Evolutionary conservation across 2,888 invertebrate genomes (phyloP).

Genomic region (Fragum whitleyi): DNA sequence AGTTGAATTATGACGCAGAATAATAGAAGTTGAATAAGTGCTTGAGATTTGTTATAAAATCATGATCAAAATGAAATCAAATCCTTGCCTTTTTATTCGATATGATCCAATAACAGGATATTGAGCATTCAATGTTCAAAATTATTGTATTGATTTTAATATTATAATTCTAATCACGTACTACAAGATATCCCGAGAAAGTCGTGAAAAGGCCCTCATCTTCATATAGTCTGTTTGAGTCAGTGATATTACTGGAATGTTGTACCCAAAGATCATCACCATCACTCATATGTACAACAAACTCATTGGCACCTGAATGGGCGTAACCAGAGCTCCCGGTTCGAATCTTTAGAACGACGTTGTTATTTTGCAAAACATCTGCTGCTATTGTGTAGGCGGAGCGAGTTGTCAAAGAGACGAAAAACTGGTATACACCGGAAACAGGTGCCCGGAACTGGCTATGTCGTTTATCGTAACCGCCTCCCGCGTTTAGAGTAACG

Average conservation of each 20-base stretch:
- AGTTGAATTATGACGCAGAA: too few relatives aligned
- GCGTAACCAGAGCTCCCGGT: conserved; percentile 51
- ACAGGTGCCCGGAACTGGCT: conserved; percentile 81
- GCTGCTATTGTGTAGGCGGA: conserved; percentile 57
- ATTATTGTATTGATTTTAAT: too few relatives aligned
- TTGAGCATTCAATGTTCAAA: neutral
- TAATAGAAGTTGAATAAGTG: too few relatives aligned
- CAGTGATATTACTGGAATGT: conserved; percentile 46
- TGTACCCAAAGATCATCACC: conserved; percentile 64
- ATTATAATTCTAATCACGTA: conserved; percentile 31
- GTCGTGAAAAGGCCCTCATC: conserved; percentile 49
- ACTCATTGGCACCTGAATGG: conserved; percentile 48
- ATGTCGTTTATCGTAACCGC: conserved; percentile 75
- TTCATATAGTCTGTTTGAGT: conserved; percentile 49
- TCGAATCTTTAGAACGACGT: conserved; percentile 41
- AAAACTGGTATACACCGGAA: conserved; percentile 82
- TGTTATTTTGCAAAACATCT: conserved; percentile 48
- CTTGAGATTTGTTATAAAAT: too few relatives aligned
- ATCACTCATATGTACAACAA: conserved; percentile 40
- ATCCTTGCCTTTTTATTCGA: too few relatives aligned
- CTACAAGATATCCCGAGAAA: conserved; percentile 60
- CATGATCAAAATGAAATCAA: too few relatives aligned
- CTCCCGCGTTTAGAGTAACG: conserved; percentile 80
- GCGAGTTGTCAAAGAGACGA: conserved; percentile 80
- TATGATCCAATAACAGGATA: neutral